Base-by-base conservation (phyloP, 2,113 vertebrate genomes). In the Malurus elegans region DNA sequence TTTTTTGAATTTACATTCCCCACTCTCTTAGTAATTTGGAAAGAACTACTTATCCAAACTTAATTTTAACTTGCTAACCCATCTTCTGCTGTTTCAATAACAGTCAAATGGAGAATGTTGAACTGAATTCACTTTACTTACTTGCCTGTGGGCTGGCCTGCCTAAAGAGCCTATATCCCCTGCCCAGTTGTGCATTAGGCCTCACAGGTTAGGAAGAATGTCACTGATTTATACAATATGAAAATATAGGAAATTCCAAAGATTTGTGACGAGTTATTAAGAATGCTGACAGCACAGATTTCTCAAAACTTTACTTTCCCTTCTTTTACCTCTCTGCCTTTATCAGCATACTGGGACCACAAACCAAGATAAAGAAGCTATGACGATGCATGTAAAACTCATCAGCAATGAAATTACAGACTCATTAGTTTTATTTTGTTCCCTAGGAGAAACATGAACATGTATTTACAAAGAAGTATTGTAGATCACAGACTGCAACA, bases 71-170 rank as follows among this genome's bases (percentile, higher is more conserved):
- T 48, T 38, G 3, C 8, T 67, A 44, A 34, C 2, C 13, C 8
- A 45, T 8, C 12, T 53, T 78, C 31, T 40, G 25, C 32, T 18
- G 3, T 38, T 87, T 79, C 25, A 50, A 8, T 31, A 19, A 6
- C 12, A 57, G 5, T 29, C 24, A 56, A 31, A 73, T 13, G 15
- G 38, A 67, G n/a, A 86, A 64, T 16, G 18, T 10, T 54, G 12
- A 82, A 86, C 8, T 44, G 14, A 81, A 79, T 40, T 74, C 16
- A n/a, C 4, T 50, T 56, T 40, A 19, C 8, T 79, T 73, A 29
- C 7, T 50, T 1, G 0, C 4, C 10, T 56, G 6, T 40, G 45
- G 29, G 5, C 10, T 79, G 32, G 26, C 12, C 23, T 48, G 17
- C 20, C 24, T 42, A 29, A 45, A 21, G 9, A 54, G 5, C 7